Conservation (phyloP, 2,797 vertebrate genomes). For the Neoniphon sammara region DNA sequence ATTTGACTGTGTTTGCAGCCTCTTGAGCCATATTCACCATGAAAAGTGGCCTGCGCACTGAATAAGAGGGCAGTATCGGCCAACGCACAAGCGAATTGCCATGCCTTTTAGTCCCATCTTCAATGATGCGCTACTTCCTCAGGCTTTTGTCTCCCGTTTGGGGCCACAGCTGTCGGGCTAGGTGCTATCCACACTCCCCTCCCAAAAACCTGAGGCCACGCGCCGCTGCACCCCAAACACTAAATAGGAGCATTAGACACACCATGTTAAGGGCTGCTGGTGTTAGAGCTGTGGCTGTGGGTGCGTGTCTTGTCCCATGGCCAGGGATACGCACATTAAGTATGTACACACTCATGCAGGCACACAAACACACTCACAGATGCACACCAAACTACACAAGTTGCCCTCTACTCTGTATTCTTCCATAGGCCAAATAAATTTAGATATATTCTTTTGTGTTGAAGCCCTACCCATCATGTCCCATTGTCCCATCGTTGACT, state of each 20-base stretch:
- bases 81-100: slow-evolving; percentile 74
- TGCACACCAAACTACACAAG: slow-evolving; percentile 63
- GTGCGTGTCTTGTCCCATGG: slow-evolving; percentile 80
- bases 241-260: slow-evolving; percentile 89
- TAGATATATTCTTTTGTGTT: slow-evolving; percentile 66
- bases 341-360: slow-evolving; percentile 28
- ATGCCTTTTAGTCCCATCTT: slow-evolving; percentile 80
- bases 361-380: slow-evolving; percentile 56
- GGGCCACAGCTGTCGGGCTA: slow-evolving; percentile 86
- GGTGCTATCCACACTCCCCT: slow-evolving; percentile 82
- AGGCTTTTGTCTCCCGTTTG: slow-evolving; percentile 84
- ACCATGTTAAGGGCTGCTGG: slow-evolving; percentile 85
- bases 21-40: slow-evolving; percentile 45
- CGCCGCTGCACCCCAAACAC: slow-evolving; percentile 83
- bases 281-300: slow-evolving; percentile 80
- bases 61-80: slow-evolving; percentile 61
- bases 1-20: neutral
- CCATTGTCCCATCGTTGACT: slow-evolving; percentile 69
- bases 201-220: slow-evolving; percentile 81
- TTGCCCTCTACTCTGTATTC: slow-evolving; percentile 50
- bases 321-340: slow-evolving; percentile 67
- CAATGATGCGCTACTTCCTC: slow-evolving; percentile 85
- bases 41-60: slow-evolving; percentile 47
- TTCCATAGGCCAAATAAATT: slow-evolving; percentile 59
- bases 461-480: slow-evolving; percentile 50